A percentile compares a stretch with the other conserved stretches of the same genome.
Evolutionary conservation across 37 sponge, comb jelly and placozoan genomes (phyloP).

Genomic region (Cladorhizidae sp.): DNA sequence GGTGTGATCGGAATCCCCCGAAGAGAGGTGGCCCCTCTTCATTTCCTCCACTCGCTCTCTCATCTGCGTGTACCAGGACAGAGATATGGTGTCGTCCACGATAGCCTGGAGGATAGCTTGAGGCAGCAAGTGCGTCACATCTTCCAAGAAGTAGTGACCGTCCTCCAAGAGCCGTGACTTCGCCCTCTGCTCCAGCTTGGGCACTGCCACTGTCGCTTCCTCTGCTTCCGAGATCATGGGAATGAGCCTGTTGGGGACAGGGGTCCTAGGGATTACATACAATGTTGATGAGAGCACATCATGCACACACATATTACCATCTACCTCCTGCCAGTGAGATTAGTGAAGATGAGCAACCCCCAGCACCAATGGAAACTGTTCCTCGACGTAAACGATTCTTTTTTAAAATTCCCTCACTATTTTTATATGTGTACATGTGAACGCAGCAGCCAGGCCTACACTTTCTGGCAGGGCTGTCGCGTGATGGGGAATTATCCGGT

Average conservation of each 20-base stretch:
- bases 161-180: constrained; percentile 5
- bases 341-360: too few species aligned
- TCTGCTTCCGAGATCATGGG: constrained; percentile 3
- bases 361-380: too few species aligned
- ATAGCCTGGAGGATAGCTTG: constrained; percentile 41
- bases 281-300: background rate
- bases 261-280: background rate
- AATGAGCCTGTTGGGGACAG: background rate
- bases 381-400: too few species aligned
- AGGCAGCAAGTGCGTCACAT: constrained; percentile 43
- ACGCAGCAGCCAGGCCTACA: too few species aligned
- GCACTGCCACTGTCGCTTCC: background rate
- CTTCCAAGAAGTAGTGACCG: constrained; percentile 2
- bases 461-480: too few species aligned
- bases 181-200: background rate
- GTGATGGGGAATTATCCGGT: too few species aligned
- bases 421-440: too few species aligned
- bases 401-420: too few species aligned
- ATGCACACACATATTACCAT: too few species aligned
- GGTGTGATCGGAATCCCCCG: constrained; percentile 38
- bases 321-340: too few species aligned
- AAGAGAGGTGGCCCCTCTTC: constrained; percentile 63
- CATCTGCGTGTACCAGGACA: constrained; percentile 5
- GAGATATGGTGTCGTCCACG: constrained; percentile 8
- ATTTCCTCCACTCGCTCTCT: constrained; percentile 28